Percentiles rank a stretch among this genome's conserved stretches.
Evolutionary conservation across 2,113 vertebrate genomes (phyloP).

Genomic region (Larimichthys crocea): DNA sequence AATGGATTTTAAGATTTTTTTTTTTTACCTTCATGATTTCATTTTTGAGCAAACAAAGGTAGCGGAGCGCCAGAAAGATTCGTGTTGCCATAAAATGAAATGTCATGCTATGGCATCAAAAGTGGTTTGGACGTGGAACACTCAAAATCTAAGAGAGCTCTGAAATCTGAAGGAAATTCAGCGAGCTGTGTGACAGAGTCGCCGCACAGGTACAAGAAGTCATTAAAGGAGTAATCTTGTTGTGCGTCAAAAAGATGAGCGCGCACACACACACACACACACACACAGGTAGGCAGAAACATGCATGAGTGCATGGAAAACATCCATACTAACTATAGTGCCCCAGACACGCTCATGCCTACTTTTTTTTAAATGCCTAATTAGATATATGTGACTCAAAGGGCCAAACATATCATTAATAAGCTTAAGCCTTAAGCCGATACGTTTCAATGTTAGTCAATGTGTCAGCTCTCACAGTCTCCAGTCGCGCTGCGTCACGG

Average conservation of each 20-base stretch:
- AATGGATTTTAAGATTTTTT: conserved; percentile 34
- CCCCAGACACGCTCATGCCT: background rate
- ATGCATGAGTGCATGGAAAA: conserved; percentile 8
- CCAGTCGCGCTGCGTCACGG: no score
- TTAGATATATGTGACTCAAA: conserved; percentile 12
- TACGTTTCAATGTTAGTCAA: no score
- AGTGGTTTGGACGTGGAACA: conserved; percentile 23
- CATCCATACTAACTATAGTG: background rate
- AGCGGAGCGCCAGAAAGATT: conserved; percentile 41
- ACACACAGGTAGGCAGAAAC: background rate
- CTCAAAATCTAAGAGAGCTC: conserved; percentile 22
- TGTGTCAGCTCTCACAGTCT: no score
- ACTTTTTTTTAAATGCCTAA: background rate
- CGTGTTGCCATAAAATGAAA: conserved; percentile 74
- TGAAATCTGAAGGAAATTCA: conserved; percentile 29
- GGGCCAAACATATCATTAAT: no score
- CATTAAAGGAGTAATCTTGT: conserved; percentile 69
- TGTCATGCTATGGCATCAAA: conserved; percentile 62
- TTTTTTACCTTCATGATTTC: conserved; percentile 39
- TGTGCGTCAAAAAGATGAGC: conserved; percentile 37
- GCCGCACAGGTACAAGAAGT: conserved; percentile 63
- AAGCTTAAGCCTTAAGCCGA: no score
- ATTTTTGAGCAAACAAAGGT: conserved; percentile 42
- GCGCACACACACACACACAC: background rate
- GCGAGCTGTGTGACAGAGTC: conserved; percentile 51